These are phyloP conservation scores for Synaphobranchus kaupii DNA, from an alignment of 2,797 vertebrate species.

Conservation along the genomic window DNA sequence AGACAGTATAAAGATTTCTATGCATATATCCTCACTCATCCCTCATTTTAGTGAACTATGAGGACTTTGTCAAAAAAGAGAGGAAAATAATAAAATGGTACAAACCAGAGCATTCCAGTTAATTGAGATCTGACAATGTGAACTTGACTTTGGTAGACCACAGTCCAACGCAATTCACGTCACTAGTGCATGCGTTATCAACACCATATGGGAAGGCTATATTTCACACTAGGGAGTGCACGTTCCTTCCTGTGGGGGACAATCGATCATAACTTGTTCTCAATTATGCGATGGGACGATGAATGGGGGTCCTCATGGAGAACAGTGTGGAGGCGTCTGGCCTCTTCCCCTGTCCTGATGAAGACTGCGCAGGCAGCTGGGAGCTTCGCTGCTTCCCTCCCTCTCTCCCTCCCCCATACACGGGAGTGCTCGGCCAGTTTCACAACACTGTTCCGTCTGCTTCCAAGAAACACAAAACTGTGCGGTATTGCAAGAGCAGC, in stretches of 20 bases:
- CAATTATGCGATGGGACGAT: neutral
- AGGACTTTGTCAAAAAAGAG: neutral
- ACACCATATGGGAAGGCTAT: conserved; percentile 16
- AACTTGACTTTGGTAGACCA: conserved; percentile 16
- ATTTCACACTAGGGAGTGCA: neutral
- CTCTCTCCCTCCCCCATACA: neutral
- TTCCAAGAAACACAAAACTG: conserved; percentile 23
- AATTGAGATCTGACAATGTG: conserved; percentile 21
- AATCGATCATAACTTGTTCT: conserved; percentile 7
- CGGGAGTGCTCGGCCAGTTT: neutral
- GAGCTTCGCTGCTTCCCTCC: neutral
- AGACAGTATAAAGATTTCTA: neutral
- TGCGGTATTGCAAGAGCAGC: neutral
- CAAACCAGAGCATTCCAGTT: conserved; percentile 11
- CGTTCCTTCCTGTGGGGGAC: neutral
- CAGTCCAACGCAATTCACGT: neutral
- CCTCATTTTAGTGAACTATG: neutral
- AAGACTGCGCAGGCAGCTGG: neutral
- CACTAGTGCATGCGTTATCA: neutral
- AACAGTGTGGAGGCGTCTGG: neutral
- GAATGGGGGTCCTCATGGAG: neutral
- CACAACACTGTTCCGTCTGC: conserved; percentile 14
- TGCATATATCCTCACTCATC: too few relatives aligned
- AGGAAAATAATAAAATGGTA: conserved; percentile 7
- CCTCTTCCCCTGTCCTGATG: neutral